Evolutionary conservation across 2,888 invertebrate species (phyloP), one percentile per base, ranked within the genome.

Genomic region (Pimpla rufipes): DNA sequence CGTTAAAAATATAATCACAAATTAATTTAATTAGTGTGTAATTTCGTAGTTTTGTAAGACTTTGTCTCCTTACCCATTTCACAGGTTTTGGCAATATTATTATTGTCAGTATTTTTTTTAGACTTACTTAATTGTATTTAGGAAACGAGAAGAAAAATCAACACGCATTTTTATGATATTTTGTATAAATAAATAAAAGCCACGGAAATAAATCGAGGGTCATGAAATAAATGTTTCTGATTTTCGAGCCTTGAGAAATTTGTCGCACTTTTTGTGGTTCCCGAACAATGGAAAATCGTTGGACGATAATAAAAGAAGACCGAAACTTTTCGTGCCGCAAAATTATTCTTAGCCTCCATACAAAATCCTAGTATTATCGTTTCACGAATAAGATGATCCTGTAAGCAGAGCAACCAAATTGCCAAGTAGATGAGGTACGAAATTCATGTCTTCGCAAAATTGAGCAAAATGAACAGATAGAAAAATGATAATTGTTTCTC

Each of bases 321-420:
- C 16, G 35, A 55, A n/a, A 62, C 16, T 18, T 11, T 18, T 62
- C 16, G 4, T 40, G 0, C 37, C 62, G 8, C 18, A 40, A 62
- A 62, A 62, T 7, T 3, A 55, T 64, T 0, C 35, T 50, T 16
- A n/a, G 6, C 52, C 59, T 62, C 10, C 35, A 0, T 16, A 73
- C 16, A 66, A 73, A 47, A 55, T 42, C n/a, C 64, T 1, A 47
- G 64, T 79, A 37, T 40, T 11, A 45, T 4, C 10, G 5, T 4
- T 47, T n/a, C n/a, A 29, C 21, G 3, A 64, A 21, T 37, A 13
- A 55, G 42, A 11, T 3, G 21, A 18, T 47, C 3, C 52, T 42
- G 6, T 50, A 66, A 67, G 2, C 16, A 73, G 55, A 64, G 13
- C 29, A n/a, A 21, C 35, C n/a, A 35, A 67, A 59, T 23, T 52